Conservation (phyloP, 2,797 vertebrate species). For the Tragelaphus oryx region DNA sequence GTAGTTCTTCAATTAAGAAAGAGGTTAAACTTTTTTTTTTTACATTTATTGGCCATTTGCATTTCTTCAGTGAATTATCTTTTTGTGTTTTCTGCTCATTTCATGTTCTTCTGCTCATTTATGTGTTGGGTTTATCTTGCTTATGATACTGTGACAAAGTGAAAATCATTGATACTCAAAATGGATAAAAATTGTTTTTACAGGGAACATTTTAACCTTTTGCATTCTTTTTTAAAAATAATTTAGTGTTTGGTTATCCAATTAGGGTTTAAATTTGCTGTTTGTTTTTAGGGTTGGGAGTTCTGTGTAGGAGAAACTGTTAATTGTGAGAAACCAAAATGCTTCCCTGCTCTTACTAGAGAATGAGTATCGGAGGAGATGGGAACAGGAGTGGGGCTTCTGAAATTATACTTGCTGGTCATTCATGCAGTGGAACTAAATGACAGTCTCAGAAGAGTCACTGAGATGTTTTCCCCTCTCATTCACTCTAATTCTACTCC, state of each 20-base stretch:
- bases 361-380: background rate
- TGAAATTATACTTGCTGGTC: background rate
- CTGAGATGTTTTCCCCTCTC: background rate
- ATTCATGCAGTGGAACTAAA: background rate
- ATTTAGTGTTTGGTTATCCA: background rate
- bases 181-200: background rate
- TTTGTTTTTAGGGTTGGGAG: background rate
- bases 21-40: background rate
- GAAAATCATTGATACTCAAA: background rate
- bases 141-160: constrained; percentile 9
- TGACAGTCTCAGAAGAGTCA: background rate
- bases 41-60: background rate
- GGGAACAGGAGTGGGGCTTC: background rate
- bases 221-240: background rate
- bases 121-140: background rate
- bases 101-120: background rate
- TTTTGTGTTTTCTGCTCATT: background rate
- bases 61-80: background rate
- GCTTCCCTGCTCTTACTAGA: background rate
- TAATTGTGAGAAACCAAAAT: background rate
- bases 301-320: background rate
- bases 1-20: background rate
- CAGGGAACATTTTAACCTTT: background rate
- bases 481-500: background rate
- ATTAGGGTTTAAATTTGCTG: background rate